These are phyloP conservation scores for Eupeodes luniger DNA, from an alignment of 2,888 invertebrate genomes.

Conservation along the genomic window DNA sequence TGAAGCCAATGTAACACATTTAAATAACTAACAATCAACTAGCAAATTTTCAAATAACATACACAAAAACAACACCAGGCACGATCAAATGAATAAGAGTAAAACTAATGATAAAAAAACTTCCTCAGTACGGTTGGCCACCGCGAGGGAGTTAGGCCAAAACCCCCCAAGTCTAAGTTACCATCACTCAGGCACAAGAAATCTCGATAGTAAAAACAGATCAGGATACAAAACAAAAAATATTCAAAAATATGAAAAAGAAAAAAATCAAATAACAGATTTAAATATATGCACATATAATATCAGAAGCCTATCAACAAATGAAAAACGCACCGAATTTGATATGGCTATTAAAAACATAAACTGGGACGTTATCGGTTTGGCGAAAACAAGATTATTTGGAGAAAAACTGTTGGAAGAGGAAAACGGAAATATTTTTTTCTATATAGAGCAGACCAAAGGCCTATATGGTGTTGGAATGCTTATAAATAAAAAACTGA, in stretches of 20 bases:
- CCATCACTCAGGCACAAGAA: too few species aligned
- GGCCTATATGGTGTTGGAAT: background rate
- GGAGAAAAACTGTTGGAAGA: slow-evolving; percentile 33
- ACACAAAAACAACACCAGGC: slow-evolving; percentile 10
- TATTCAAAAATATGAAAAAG: too few species aligned
- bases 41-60: slow-evolving; percentile 17
- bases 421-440: slow-evolving; percentile 25
- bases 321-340: slow-evolving; percentile 11
- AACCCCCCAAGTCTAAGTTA: too few species aligned
- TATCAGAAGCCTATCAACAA: slow-evolving; percentile 11
- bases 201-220: too few species aligned
- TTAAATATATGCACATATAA: slow-evolving; percentile 7
- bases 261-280: too few species aligned
- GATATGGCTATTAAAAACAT: slow-evolving; percentile 28
- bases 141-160: too few species aligned
- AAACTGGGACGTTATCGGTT: slow-evolving; percentile 27
- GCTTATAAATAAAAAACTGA: too few species aligned
- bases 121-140: slow-evolving; percentile 42
- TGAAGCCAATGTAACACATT: too few species aligned
- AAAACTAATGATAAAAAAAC: background rate
- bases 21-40: slow-evolving; percentile 7
- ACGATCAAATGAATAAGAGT: background rate
- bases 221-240: too few species aligned
- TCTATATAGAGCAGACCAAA: slow-evolving; percentile 13
- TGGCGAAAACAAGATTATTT: slow-evolving; percentile 26